Evolutionary conservation across 2,113 vertebrate species (phyloP), one percentile per base, ranked within the genome.

Genomic region (Tetraodon nigroviridis): DNA sequence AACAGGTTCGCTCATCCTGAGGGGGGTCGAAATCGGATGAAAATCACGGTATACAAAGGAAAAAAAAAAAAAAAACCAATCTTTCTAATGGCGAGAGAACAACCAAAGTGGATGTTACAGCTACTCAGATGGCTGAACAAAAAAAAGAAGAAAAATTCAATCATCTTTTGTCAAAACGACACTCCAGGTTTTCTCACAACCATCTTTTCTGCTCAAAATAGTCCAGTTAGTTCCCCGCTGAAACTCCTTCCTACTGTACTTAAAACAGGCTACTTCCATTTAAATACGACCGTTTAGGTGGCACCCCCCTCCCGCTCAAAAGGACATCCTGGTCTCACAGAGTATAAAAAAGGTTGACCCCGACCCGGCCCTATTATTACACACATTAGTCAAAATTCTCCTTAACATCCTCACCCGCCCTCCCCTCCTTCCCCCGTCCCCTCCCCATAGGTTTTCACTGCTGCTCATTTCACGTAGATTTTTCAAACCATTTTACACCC

Each of bases 231-330:
- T 62, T 79, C 61, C 66, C 60, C 10, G 61, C 72, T 50, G 61
- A 59, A 18, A 41, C 54, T 66, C 56, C 64, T 78, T 57, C 37
- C 70, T 61, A 77, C 69, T 68, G 73, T 67, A 72, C 77, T 82
- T 76, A 83, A 84, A 84, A 87, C 82, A 82, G 82, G 69, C 77
- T 69, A 58, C 62, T 59, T 84, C 69, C 70, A 78, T 69, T 88
- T 88, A 85, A 87, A 89, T 86, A 89, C 80, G 86, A 87, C 85
- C 76, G 64, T 78, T 75, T 21, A 75, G 64, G 74, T 84, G 78
- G 71, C 51, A 54, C 68, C 69, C 75, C 70, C 69, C 54, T 10
- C 71, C 80, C 72, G 12, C 67, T 69, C 69, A 47, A 58, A 79
- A 76, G 59, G 70, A 84, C 80, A 66, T 75, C 72, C 69, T 67